Base-by-base conservation (phyloP, 2,888 invertebrate species). In the Neuroscelio doddi region DNA sequence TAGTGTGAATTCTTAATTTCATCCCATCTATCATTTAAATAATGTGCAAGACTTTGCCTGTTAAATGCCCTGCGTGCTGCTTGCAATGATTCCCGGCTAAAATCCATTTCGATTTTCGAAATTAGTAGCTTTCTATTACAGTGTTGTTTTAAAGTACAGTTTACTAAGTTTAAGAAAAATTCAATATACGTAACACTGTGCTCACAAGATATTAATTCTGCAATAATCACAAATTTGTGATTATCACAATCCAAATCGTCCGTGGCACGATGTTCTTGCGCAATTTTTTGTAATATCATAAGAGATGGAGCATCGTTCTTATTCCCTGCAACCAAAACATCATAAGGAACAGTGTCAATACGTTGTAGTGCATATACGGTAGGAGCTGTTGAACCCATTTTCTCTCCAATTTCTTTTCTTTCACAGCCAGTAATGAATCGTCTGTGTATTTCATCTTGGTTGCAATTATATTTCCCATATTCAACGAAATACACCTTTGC, bases 91-190 rank as follows among this genome's bases (percentile, higher is more conserved):
- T 41, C 51, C 9, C 4, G 7, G 9, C 51, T 52, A 9, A 42
- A 53, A 17, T 44, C 52, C 16, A 44, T 52, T 34, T 52, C 44
- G 1, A 52, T 24, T 52, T 52, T 44, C 1, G 34, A 3, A n/a
- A 52, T 44, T n/a, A 52, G 24, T 3, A 21, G 10, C 17, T 12
- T 1, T 44, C n/a, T 8, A 24, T 26, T 52, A 1, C 7, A 36
- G 14, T 15, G 3, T 38, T 49, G 34, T 34, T 52, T 52, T 7
- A 36, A 14, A 1, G 8, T 8, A 24, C 14, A 49, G 14, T 49
- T 34, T 0, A 36, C 1, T 4, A 21, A 1, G n/a, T 21, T 49
- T 1, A 49, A 10, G 15, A 49, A 46, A 9, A 34, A 4, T 34
- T 34, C 30, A 4, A 52, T 44, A 12, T 26, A 36, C 34, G 9